Base-by-base conservation (phyloP, 2,113 vertebrate species). In the Coturnix japonica region DNA sequence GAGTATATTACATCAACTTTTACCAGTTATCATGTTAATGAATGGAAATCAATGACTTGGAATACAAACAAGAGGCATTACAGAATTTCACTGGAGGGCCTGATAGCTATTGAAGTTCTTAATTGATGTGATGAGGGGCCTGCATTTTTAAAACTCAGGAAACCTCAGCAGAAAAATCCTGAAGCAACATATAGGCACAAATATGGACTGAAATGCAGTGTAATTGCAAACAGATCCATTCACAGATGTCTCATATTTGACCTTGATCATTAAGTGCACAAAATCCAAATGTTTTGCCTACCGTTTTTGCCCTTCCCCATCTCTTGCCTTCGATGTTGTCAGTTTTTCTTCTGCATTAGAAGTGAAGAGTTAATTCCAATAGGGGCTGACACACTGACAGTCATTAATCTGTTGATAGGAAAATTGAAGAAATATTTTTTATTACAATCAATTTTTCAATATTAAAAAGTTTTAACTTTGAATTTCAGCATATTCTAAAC, bases 61-160 rank as follows among this genome's bases (percentile, higher is more conserved):
- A 90, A 84, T 44, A 81, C 53, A 79, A 94, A 78, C 37, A 85
- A 89, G 73, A 78, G 31, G 4, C 54, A 86, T 75, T 69, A 65
- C 19, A 57, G 31, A 44, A 57, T 83, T 93, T 61, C 30, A 59
- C 10, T 75, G 33, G 78, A 86, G 7, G 28, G 16, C 61, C 57
- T 84, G 74, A 88, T 41, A 81, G 37, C 16, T 89, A 66, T 28
- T 75, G 53, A 94, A 90, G 49, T 49, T 72, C 49, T 57, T 88
- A 78, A 78, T 14, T 72, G 70, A 90, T 70, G 41, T 75, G 47
- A 65, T 73, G 49, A 86, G 10, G 3, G 5, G 4, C 1, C 20
- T 69, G 18, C 30, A 51, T 49, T 81, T 83, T 67, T 69, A 37
- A 60, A 93, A 85, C 7, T 57, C 35, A 44, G 53, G 20, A 80